Base-by-base conservation (phyloP, 2,113 vertebrate species). In the Neofelis nebulosa region DNA sequence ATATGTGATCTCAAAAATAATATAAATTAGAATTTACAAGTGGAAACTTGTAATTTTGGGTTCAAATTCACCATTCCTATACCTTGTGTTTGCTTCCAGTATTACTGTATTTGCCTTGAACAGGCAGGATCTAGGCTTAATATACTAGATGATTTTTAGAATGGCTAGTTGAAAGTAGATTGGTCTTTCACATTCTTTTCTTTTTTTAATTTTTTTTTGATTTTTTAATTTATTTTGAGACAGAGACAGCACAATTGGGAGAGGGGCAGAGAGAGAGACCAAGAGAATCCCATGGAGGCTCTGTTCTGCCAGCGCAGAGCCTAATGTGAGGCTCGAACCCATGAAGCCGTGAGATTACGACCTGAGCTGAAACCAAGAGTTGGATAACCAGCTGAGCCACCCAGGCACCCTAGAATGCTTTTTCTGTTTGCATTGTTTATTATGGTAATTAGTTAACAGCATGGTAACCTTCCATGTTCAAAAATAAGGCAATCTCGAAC, bases 381-480 rank as follows among this genome's bases (percentile, higher is more conserved):
- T 7, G 18, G 55, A 21, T 57, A 57, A 57, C 19, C 5, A 19
- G 21, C 55, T 57, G 19, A 57, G 55, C 55, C 55, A 57, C 55
- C 55, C 55, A 57, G 19, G 55, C 19, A 19, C 55, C 19, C 19
- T 61, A 61, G 57, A 61, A 23, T 61, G 57, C 57, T 23, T 61
- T 61, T 61, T 61, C 57, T 23, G 21, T 61, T 61, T 61, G 57
- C 7, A 7, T 61, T 61, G 21, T 61, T 61, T 61, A 61, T 61
- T 61, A 61, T 61, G 21, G 57, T 96, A 98, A 98, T 97, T 97
- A 96, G 36, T 88, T 98, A 97, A 97, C 91, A 52, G 65, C 73
- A 85, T 86, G 96, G 76, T 96, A 98, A 98, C 83, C 89, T 98
- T 97, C 95, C 81, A 18, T 94, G 33, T 94, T 96, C 78, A 83